Conservation (phyloP, 2,888 invertebrate species). For the Disparrhopalites patrizii region DNA sequence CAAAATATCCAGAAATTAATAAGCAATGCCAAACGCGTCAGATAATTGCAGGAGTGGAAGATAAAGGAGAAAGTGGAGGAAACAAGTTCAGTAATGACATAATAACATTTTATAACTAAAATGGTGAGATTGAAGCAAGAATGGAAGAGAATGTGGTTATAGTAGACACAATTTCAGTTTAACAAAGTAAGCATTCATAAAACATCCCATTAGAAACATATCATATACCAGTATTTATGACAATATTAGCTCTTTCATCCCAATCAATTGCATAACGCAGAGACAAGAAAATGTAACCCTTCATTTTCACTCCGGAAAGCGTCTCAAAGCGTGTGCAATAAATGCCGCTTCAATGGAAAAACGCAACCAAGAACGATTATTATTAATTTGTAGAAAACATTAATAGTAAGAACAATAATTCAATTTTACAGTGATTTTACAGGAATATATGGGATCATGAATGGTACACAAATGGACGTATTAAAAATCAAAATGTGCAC, state of each 20-base stretch:
- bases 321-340: slow-evolving; percentile 19
- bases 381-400: no score
- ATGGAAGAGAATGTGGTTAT: background rate
- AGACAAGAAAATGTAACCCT: background rate
- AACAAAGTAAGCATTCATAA: background rate
- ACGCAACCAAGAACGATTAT: no score
- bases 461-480: no score
- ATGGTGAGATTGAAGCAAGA: background rate
- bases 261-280: no score
- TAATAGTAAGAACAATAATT: no score
- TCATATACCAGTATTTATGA: no score
- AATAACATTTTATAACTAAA: background rate
- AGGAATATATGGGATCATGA: no score
- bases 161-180: background rate
- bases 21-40: background rate
- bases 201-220: background rate
- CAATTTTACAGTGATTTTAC: no score
- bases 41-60: no score
- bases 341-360: slow-evolving; percentile 26
- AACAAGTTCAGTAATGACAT: background rate
- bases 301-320: slow-evolving; percentile 2
- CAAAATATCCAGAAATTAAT: no score
- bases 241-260: no score
- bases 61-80: background rate
- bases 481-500: no score